Evolutionary conservation across 2,888 invertebrate genomes (phyloP), one percentile per base, ranked within the genome.

Genomic region (Diplazon laetatorius): DNA sequence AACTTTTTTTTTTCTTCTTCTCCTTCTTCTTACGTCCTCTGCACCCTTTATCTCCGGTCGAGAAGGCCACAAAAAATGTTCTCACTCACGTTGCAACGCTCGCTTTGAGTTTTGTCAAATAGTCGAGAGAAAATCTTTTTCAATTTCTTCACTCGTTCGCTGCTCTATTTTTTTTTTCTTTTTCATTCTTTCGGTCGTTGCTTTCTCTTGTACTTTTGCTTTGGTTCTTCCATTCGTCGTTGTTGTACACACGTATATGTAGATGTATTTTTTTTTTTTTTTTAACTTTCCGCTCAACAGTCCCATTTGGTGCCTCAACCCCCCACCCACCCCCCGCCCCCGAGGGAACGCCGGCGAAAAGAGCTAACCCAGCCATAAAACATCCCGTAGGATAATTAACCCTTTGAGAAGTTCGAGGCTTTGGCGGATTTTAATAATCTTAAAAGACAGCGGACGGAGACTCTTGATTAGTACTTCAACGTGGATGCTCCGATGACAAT

Each of bases 351-450:
- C 55, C 71, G 44, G 62, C 80, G 75, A 72, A 66, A 63, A 77
- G 77, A 83, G 82, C 82, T 84, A 85, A 86, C 84, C 84, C 85
- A 88, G 86, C 86, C 88, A 87, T 88, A 86, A 89, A 72, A 87
- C 88, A 87, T 85, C 85, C 88, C 83, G 88, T 83, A 84, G 87
- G 87, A 89, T 90, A 90, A 91, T 91, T 91, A 91, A 90, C 90
- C 90, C 90, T 90, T 90, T 90, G 90, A 89, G 87, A 83, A 89
- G 86, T 86, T 87, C 84, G 87, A 87, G 85, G 89, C 89, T 88
- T 87, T 87, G 89, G 87, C 83, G 87, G 82, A 89, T 88, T 89
- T 89, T 89, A 89, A 89, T 89, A 87, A 89, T 89, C 89, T 89
- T 89, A 88, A 89, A 87, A 88, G 89, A 89, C 87, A 87, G 82